Percentiles rank a stretch among this genome's conserved stretches.
Evolutionary conservation across 2,797 vertebrate species (phyloP).

Genomic region (Mormyrops attenuatus): DNA sequence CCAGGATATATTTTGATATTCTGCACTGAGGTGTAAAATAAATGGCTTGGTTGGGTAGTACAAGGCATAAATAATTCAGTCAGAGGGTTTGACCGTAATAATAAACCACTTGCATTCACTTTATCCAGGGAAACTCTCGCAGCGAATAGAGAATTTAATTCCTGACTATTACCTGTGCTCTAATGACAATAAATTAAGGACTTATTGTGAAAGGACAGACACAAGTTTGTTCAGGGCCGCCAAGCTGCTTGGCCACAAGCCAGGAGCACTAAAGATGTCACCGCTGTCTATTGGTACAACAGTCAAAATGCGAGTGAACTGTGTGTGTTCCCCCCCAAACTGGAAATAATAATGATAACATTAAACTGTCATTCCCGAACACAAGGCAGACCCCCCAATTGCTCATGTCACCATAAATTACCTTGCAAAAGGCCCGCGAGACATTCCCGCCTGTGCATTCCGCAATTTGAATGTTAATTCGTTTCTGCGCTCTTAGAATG

Average conservation of each 20-base stretch:
- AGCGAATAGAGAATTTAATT: not conserved
- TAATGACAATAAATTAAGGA: slow-evolving; percentile 2
- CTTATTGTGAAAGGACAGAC: not conserved
- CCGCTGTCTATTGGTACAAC: slow-evolving; percentile 10
- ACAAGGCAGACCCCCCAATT: slow-evolving; percentile 18
- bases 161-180: slow-evolving; percentile 11
- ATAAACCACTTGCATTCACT: not conserved
- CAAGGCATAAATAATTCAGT: slow-evolving; percentile 17
- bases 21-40: not conserved
- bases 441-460: not conserved
- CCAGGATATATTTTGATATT: not conserved
- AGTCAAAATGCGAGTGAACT: slow-evolving; percentile 4
- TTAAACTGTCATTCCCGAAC: not conserved
- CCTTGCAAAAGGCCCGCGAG: slow-evolving; percentile 8
- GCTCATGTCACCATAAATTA: slow-evolving; percentile 25
- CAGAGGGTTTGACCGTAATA: not conserved
- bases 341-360: slow-evolving; percentile 15
- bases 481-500: slow-evolving; percentile 16
- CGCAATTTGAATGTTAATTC: slow-evolving; percentile 24
- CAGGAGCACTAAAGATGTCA: not conserved
- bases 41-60: not conserved
- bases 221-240: slow-evolving; percentile 9
- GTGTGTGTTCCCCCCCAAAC: not conserved
- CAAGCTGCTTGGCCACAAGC: not conserved
- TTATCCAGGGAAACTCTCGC: not conserved